Conservation (phyloP, 2,113 vertebrate genomes). For the Oxygymnocypris stewartii region DNA sequence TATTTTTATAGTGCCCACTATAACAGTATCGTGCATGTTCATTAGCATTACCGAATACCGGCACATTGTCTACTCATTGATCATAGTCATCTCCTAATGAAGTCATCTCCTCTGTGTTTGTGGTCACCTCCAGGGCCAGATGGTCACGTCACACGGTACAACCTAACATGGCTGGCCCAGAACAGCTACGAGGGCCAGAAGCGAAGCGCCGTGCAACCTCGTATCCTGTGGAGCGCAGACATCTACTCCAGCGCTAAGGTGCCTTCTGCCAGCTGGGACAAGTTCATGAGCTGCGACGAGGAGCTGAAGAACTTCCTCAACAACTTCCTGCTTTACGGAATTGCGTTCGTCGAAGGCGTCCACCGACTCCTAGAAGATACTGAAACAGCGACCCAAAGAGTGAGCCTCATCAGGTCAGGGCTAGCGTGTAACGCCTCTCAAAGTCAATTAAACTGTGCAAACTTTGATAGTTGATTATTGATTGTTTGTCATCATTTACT, state of each 20-base stretch:
- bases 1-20: too few relatives aligned
- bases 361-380: slow-evolving; percentile 86
- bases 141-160: slow-evolving; percentile 84
- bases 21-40: too few relatives aligned
- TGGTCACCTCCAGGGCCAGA: slow-evolving; percentile 78
- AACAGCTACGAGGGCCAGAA: slow-evolving; percentile 89
- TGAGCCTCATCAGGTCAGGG: slow-evolving; percentile 88
- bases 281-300: slow-evolving; percentile 82
- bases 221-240: slow-evolving; percentile 84
- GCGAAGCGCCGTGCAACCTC: slow-evolving; percentile 75
- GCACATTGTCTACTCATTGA: neutral
- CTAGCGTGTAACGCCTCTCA: neutral
- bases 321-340: slow-evolving; percentile 86
- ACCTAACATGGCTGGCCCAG: slow-evolving; percentile 83
- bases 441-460: neutral
- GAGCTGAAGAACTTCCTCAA: slow-evolving; percentile 85
- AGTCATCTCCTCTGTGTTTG: neutral
- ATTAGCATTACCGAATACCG: too few relatives aligned
- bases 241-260: slow-evolving; percentile 79
- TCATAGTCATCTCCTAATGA: neutral
- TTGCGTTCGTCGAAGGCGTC: slow-evolving; percentile 89
- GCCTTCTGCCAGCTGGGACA: slow-evolving; percentile 73
- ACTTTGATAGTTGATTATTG: neutral
- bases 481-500: neutral
- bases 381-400: slow-evolving; percentile 74